Evolutionary conservation across 2,797 vertebrate genomes (phyloP).

Genomic region (Brachymystax lenok): DNA sequence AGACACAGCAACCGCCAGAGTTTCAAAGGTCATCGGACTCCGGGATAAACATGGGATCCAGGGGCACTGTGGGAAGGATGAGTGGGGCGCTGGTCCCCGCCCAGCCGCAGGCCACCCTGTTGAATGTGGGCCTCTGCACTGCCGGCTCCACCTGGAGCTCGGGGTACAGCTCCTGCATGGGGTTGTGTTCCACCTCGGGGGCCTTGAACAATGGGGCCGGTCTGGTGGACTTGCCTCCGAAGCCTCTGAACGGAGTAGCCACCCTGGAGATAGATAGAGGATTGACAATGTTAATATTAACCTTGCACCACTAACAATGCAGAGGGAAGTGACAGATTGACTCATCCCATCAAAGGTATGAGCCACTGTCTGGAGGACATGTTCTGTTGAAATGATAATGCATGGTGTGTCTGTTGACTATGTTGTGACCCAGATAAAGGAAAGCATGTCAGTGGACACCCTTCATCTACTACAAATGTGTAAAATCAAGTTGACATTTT

Average conservation of each 20-base stretch:
- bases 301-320: conserved; percentile 36
- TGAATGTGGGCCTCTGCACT: conserved; percentile 87
- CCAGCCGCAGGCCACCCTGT: conserved; percentile 93
- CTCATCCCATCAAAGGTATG: conserved; percentile 45
- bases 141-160: conserved; percentile 72
- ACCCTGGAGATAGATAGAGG: conserved; percentile 78
- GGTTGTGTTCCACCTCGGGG: conserved; percentile 77
- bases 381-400: conserved; percentile 10
- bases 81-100: conserved; percentile 71
- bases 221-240: conserved; percentile 82
- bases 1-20: conserved; percentile 37
- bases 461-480: background rate
- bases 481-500: background rate
- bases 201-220: conserved; percentile 75
- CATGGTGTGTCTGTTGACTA: conserved; percentile 6
- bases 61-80: conserved; percentile 67
- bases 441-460: conserved; percentile 4
- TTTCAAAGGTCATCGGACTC: conserved; percentile 95
- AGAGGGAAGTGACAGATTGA: conserved; percentile 45
- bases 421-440: conserved; percentile 18
- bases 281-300: conserved; percentile 41
- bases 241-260: conserved; percentile 93
- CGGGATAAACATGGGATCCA: conserved; percentile 76
- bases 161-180: conserved; percentile 71
- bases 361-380: conserved; percentile 32